phyloP scores from a whole-genome alignment of 2,113 vertebrate genomes.

The Cyanoliseus patagonus region DNA sequence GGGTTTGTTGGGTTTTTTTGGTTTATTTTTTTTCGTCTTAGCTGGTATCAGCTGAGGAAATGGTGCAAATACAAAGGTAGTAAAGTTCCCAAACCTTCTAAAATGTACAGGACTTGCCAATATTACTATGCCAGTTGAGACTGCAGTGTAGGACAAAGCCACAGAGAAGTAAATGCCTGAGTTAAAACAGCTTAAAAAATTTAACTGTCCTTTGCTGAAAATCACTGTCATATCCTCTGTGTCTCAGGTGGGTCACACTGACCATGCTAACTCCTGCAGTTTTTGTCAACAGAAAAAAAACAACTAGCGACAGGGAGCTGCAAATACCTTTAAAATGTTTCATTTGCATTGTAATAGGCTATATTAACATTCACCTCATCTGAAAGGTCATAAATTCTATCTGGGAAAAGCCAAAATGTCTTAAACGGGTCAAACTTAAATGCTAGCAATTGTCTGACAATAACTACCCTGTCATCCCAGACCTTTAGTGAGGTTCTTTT shows the following conservation, averaged over 20 bases:
- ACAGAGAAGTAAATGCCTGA: not conserved
- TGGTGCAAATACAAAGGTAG: not conserved
- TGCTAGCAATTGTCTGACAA: not conserved
- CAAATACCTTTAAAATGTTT: not conserved
- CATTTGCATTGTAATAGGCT: not conserved
- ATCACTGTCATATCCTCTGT: not conserved
- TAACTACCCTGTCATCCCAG: not conserved
- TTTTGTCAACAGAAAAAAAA: not conserved
- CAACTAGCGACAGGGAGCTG: not conserved
- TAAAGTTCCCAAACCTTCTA: not conserved
- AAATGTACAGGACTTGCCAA: not conserved
- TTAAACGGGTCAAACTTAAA: not conserved
- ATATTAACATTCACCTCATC: not conserved
- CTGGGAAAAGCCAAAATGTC: not conserved
- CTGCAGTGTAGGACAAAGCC: not conserved
- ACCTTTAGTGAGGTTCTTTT: not conserved
- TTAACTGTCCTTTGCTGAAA: not conserved
- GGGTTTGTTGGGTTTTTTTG: no score
- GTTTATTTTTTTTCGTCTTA: not conserved
- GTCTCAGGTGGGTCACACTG: not conserved
- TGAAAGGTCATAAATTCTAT: not conserved
- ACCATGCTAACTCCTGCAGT: not conserved
- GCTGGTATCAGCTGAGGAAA: not conserved
- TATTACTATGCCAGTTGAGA: not conserved
- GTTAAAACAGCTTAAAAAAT: not conserved